These are phyloP conservation scores for Liolophura sinensis DNA, from an alignment of 1,140 invertebrate species.

Conservation along the genomic window DNA sequence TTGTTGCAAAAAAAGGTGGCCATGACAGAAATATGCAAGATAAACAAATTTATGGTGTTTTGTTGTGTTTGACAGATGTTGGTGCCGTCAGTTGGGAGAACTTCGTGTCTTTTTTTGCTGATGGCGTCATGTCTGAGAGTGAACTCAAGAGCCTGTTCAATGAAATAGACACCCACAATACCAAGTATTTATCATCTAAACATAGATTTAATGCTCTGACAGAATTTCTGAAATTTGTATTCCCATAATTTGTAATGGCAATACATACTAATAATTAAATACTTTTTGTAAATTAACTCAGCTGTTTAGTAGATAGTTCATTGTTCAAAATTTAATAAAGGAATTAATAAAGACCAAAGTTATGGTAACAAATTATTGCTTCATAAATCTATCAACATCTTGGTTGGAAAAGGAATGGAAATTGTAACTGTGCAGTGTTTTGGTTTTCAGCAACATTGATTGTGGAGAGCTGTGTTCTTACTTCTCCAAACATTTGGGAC, in stretches of 20 bases:
- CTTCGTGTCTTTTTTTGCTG: constrained; percentile 49
- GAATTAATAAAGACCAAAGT: no score
- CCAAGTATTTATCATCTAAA: constrained; percentile 30
- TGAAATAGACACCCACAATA: constrained; percentile 53
- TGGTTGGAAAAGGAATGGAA: background rate
- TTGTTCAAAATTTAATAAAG: no score
- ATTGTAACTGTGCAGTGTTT: background rate
- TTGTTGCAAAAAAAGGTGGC: no score
- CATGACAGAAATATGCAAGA: no score
- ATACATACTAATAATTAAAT: no score
- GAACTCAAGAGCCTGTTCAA: constrained; percentile 44
- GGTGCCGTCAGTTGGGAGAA: constrained; percentile 50
- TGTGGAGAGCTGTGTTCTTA: constrained; percentile 47
- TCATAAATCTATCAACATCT: no score
- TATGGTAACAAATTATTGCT: no score
- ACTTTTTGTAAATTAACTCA: no score
- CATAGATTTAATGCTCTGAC: no score
- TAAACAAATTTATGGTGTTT: background rate
- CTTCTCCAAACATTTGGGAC: constrained; percentile 44
- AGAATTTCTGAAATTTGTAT: no score
- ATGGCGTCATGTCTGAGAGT: constrained; percentile 51
- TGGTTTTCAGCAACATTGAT: constrained; percentile 45
- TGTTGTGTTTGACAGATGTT: constrained; percentile 39
- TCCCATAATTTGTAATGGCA: no score
- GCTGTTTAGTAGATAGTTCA: no score